Percentiles rank a stretch among this genome's conserved stretches.
Evolutionary conservation across 2,797 vertebrate species (phyloP).

Genomic region (Cynopterus sphinx): DNA sequence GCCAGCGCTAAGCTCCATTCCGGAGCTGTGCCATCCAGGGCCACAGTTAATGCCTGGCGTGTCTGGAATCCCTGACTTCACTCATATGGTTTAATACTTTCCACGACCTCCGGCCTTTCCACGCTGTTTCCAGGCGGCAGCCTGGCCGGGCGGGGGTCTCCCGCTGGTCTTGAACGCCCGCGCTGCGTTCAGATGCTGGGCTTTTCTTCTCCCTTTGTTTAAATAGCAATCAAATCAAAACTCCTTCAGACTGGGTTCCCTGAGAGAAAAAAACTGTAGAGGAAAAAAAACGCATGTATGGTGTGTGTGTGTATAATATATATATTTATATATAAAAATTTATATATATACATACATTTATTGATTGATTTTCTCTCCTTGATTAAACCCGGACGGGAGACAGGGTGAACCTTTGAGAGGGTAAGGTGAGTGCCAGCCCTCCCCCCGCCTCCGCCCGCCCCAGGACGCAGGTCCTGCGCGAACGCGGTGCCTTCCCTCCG

Average conservation of each 20-base stretch:
- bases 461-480: background rate
- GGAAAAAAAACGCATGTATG: background rate
- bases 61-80: background rate
- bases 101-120: background rate
- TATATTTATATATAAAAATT: too few relatives aligned
- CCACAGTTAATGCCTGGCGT: background rate
- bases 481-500: background rate
- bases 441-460: fast-evolving
- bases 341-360: background rate
- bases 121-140: background rate
- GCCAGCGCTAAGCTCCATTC: background rate
- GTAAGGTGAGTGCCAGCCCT: background rate
- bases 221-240: conserved; percentile 28
- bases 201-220: background rate
- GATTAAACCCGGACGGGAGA: background rate
- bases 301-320: too few relatives aligned
- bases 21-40: background rate
- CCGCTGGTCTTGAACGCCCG: background rate
- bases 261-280: background rate
- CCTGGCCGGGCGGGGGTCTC: background rate
- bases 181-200: background rate
- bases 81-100: background rate
- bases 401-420: background rate
- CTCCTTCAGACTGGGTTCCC: background rate
- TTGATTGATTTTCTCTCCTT: background rate